Evolutionary conservation across 2,888 invertebrate genomes (phyloP), one percentile per base, ranked within the genome.

Genomic region (Leistus spinibarbis): DNA sequence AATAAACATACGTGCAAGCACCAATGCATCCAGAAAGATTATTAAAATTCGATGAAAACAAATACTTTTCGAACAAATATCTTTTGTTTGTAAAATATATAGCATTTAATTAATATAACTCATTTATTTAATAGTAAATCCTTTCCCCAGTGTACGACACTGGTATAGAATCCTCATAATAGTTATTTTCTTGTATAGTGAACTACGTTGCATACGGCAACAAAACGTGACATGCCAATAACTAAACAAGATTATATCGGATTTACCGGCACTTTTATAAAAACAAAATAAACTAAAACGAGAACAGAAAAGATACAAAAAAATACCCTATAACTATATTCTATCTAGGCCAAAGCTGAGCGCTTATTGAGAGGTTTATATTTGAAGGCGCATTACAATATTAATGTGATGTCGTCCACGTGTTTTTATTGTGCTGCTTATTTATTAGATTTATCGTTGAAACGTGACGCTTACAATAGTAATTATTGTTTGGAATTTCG

Each of bases 301-400:
- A 40, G 13, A n/a, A n/a, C n/a, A n/a, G n/a, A n/a, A n/a, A n/a
- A n/a, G n/a, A 40, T 13, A 40, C 7, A 40, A 40, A 40, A 40
- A 27, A 27, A 40, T 10, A 4, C 40, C 40, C 40, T 40, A 5
- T 40, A 40, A 40, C 40, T 40, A 40, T 40, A 13, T 40, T 24
- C 22, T 60, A 60, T 60, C 19, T 60, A 60, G 60, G 60, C n/a
- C 60, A 60, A 60, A 22, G 57, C 57, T 57, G 57, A 57, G 9
- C 19, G 17, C 17, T 19, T 19, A 57, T 57, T 16, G 17, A n/a
- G 56, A 16, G 57, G 13, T 57, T 57, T 13, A 19, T 10, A 1
- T 19, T 53, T 53, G 53, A 53, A 57, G 19, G 17, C 13, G 1
- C 57, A 16, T n/a, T 16, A 56, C 9, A 19, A 56, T 16, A 56